A percentile compares a stretch with the other conserved stretches of the same genome.
phyloP scores from a whole-genome alignment of 1,140 invertebrate genomes.

The Dinoponera quadriceps region DNA sequence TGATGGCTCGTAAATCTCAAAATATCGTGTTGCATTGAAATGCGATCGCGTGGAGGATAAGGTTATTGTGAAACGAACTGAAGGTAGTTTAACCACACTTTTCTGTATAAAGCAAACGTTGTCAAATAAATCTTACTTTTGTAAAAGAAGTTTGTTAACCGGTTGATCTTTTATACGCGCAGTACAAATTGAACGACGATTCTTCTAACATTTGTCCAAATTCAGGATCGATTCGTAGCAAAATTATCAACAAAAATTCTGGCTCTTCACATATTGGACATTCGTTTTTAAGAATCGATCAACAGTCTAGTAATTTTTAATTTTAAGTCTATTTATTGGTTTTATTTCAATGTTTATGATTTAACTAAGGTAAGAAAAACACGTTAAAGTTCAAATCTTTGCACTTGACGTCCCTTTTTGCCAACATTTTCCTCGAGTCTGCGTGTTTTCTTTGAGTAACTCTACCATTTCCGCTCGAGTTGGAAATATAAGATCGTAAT shows the following conservation, averaged over 20 bases:
- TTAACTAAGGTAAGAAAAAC: neutral
- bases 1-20: conserved; percentile 11
- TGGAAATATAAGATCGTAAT: conserved; percentile 51
- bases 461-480: conserved; percentile 41
- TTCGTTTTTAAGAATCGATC: neutral
- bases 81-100: neutral
- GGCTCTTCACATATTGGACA: neutral
- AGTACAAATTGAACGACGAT: neutral
- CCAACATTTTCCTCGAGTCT: conserved; percentile 17
- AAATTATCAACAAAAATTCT: neutral
- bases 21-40: conserved; percentile 51
- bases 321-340: conserved; percentile 21
- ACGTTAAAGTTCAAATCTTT: conserved; percentile 34
- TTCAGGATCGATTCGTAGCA: neutral
- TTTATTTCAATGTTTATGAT: conserved; percentile 30
- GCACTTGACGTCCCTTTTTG: conserved; percentile 23
- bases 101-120: neutral
- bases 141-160: too few relatives aligned
- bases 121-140: neutral
- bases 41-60: neutral
- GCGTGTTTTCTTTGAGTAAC: conserved; percentile 44
- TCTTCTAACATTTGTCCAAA: neutral
- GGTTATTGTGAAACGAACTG: conserved; percentile 4
- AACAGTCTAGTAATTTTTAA: neutral
- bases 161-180: neutral